Evolutionary conservation across 2,888 invertebrate species (phyloP).

Genomic region (Synergus laeviventris): DNA sequence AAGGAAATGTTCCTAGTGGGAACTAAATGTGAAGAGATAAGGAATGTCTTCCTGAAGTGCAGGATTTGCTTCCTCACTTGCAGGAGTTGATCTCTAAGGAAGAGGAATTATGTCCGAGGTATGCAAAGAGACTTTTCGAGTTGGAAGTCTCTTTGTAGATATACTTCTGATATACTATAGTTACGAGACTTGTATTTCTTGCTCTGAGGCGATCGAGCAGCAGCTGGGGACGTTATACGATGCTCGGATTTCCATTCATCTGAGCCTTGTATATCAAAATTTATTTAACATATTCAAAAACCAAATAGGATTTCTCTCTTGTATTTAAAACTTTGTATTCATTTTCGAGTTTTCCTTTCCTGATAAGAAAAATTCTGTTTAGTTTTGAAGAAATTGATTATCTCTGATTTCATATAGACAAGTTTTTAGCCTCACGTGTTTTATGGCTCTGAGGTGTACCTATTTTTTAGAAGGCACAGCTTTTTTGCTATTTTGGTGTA

Average conservation of each 20-base stretch:
- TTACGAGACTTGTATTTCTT: conserved; percentile 27
- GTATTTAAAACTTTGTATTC: no score
- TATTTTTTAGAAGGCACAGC: neutral
- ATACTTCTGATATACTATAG: no score
- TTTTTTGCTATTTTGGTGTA: neutral
- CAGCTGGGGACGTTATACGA: conserved; percentile 27
- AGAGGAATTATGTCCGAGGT: conserved; percentile 9
- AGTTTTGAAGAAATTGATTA: no score
- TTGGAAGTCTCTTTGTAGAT: conserved; percentile 18
- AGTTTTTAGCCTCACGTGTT: no score
- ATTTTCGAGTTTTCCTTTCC: no score
- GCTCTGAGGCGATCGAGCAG: conserved; percentile 16
- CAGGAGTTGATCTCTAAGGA: neutral
- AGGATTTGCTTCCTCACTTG: neutral
- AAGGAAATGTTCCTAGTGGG: conserved; percentile 39
- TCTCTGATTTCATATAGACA: no score
- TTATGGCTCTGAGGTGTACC: neutral
- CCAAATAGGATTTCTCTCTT: no score
- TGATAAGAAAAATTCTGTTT: no score
- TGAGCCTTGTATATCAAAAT: neutral
- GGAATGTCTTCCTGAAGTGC: conserved; percentile 5
- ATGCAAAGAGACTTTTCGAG: conserved; percentile 24
- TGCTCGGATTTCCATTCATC: conserved; percentile 14
- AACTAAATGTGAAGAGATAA: conserved; percentile 7
- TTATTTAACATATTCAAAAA: neutral